These are phyloP conservation scores for Stigmatopora nigra DNA, from an alignment of 2,113 vertebrate species.

Conservation along the genomic window DNA sequence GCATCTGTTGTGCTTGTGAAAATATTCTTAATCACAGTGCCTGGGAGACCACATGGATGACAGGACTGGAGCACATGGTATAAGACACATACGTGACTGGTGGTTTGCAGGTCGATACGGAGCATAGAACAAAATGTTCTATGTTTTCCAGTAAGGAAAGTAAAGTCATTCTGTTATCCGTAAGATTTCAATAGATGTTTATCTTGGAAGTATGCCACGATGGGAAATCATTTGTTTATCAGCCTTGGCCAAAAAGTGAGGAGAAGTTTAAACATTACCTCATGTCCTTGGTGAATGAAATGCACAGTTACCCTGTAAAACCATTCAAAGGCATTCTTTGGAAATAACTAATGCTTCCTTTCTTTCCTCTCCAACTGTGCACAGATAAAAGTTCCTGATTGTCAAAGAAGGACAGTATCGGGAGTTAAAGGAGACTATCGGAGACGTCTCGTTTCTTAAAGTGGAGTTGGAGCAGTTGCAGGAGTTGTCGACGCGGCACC, in stretches of 20 bases:
- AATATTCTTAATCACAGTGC: conserved; percentile 28
- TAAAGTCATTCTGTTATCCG: conserved; percentile 15
- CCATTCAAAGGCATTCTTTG: conserved; percentile 11
- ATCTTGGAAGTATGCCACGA: conserved; percentile 26
- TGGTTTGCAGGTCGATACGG: conserved; percentile 1
- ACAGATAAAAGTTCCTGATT: conserved; percentile 82
- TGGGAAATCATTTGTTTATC: conserved; percentile 24
- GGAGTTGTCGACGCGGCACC: conserved; percentile 76
- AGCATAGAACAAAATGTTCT: neutral
- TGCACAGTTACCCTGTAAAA: conserved; percentile 18
- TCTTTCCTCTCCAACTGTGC: conserved; percentile 17
- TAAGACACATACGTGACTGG: conserved; percentile 12
- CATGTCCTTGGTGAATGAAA: conserved; percentile 10
- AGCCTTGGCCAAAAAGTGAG: conserved; percentile 11
- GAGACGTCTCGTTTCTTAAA: conserved; percentile 72
- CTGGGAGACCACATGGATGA: conserved; percentile 15
- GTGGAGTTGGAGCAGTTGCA: conserved; percentile 81
- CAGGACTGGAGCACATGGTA: conserved; percentile 6
- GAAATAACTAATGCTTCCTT: conserved; percentile 9
- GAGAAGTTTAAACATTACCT: conserved; percentile 17
- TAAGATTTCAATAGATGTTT: conserved; percentile 26
- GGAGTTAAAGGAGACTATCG: conserved; percentile 75
- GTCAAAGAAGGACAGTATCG: conserved; percentile 77
- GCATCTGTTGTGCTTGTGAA: conserved; percentile 52
- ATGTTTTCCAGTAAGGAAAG: conserved; percentile 8